Evolutionary conservation across 2,113 vertebrate genomes (phyloP).

Genomic region (Rhinoptilus africanus): DNA sequence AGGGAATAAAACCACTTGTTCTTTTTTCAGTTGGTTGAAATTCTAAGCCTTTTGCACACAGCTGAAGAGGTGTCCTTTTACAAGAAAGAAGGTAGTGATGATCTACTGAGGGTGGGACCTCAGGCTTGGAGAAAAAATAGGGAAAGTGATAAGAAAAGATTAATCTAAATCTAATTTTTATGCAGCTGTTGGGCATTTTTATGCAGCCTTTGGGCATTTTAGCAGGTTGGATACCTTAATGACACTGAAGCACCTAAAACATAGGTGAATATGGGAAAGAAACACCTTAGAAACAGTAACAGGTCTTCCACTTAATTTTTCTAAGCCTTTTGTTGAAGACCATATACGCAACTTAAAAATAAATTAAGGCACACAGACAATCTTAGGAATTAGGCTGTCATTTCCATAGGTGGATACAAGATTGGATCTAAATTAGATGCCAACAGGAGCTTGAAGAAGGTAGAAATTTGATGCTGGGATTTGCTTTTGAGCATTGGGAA

Average conservation of each 20-base stretch:
- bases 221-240: neutral
- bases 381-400: neutral
- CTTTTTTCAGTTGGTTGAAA: neutral
- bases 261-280: neutral
- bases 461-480: neutral
- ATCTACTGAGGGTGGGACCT: neutral
- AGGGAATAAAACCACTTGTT: neutral
- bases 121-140: neutral
- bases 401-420: neutral
- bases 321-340: neutral
- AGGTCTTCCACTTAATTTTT: neutral
- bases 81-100: neutral
- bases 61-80: neutral
- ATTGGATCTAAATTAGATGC: neutral
- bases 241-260: neutral
- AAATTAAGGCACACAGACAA: neutral
- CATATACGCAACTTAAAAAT: neutral
- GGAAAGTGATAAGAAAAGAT: slow-evolving; percentile 2
- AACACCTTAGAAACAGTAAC: neutral
- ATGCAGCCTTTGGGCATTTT: slow-evolving; percentile 11
- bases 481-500: neutral
- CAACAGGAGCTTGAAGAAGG: neutral
- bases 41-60: neutral
- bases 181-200: slow-evolving; percentile 6
- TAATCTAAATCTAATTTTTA: slow-evolving; percentile 17